Percentiles rank a stretch among this genome's conserved stretches.
phyloP scores from a whole-genome alignment of 2,113 vertebrate species.

The Clupea harengus region DNA sequence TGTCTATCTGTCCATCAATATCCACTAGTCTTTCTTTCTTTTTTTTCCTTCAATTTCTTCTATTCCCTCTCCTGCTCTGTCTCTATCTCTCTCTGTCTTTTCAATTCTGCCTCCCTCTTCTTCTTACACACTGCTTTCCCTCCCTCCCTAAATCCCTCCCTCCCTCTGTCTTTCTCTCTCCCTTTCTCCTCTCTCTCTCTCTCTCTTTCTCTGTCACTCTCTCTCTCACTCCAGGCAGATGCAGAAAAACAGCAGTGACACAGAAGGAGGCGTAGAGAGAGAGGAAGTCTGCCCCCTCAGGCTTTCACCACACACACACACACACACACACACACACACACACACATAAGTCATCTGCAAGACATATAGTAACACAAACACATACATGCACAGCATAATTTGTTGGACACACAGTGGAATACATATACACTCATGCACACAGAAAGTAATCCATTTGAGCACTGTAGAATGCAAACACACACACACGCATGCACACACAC shows the following conservation, averaged over 20 bases:
- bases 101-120: no score
- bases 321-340: not conserved
- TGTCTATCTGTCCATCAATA: no score
- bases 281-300: slow-evolving; percentile 28
- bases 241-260: slow-evolving; percentile 38
- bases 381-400: not conserved
- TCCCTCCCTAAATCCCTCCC: no score
- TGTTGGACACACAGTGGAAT: not conserved
- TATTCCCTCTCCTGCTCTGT: no score
- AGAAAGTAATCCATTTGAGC: not conserved
- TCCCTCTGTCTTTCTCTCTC: not conserved
- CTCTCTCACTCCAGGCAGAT: not conserved
- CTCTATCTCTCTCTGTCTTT: no score
- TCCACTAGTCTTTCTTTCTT: no score
- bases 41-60: no score
- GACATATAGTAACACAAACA: no score
- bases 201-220: not conserved
- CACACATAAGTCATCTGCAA: no score
- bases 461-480: not conserved
- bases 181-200: not conserved
- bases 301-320: not conserved
- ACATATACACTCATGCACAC: not conserved
- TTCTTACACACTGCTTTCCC: no score
- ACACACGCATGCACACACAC: not conserved
- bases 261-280: slow-evolving; percentile 52